Conservation (phyloP, 1,140 invertebrate genomes). For the Tenebrio molitor region DNA sequence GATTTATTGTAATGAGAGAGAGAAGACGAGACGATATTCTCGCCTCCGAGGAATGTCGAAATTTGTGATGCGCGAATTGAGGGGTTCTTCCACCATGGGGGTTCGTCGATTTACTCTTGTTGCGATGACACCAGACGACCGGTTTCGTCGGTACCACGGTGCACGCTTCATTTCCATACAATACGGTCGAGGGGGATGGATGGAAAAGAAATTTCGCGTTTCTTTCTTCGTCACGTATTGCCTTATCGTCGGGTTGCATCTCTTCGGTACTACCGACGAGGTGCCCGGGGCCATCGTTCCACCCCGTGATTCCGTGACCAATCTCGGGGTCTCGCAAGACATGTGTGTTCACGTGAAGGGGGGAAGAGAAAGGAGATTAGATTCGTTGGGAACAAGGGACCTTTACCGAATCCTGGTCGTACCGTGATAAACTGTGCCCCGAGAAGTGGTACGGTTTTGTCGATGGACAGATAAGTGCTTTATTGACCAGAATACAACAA, state of each 20-base stretch:
- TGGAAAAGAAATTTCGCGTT: not conserved
- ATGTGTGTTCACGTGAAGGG: conserved; percentile 7
- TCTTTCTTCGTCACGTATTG: conserved; percentile 17
- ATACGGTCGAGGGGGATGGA: not conserved
- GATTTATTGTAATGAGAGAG: conserved; percentile 40
- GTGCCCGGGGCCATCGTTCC: conserved; percentile 4
- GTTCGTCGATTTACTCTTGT: too few relatives aligned
- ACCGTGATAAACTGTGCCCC: too few relatives aligned
- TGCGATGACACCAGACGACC: not conserved
- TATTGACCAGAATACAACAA: too few relatives aligned
- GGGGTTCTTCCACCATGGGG: too few relatives aligned
- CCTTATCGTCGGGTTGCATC: conserved; percentile 3
- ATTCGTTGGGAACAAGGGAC: too few relatives aligned
- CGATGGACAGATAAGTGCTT: too few relatives aligned
- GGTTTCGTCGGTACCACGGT: not conserved
- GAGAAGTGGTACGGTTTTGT: too few relatives aligned
- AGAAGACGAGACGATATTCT: conserved; percentile 28
- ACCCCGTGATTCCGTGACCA: conserved; percentile 22
- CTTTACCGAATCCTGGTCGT: too few relatives aligned
- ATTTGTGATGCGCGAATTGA: too few relatives aligned
- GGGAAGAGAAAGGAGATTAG: too few relatives aligned
- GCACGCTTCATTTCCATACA: conserved; percentile 37
- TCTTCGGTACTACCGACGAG: not conserved
- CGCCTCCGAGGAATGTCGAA: conserved; percentile 14
- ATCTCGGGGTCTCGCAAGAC: not conserved